Conservation (phyloP, 2,888 invertebrate species). For the Hirtodrosophila trivittata region DNA sequence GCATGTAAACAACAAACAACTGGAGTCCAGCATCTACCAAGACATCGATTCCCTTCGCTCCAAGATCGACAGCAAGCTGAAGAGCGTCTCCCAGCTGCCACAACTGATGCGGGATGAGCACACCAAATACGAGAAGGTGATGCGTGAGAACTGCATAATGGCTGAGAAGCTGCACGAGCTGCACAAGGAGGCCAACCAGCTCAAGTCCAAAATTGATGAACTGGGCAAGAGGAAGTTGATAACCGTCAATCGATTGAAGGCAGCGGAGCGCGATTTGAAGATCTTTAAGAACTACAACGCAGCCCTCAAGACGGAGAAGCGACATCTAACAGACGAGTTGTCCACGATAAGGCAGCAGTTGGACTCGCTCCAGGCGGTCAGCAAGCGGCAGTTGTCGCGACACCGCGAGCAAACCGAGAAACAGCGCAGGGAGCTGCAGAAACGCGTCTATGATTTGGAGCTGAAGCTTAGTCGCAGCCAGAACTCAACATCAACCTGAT, state of each 20-base stretch:
- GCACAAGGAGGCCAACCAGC: slow-evolving; percentile 68
- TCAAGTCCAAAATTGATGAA: slow-evolving; percentile 79
- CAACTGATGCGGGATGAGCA: slow-evolving; percentile 79
- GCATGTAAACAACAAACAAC: slow-evolving; percentile 74
- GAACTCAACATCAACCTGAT: slow-evolving; percentile 79
- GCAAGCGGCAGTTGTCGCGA: slow-evolving; percentile 77
- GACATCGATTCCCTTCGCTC: slow-evolving; percentile 78
- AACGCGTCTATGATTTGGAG: slow-evolving; percentile 82
- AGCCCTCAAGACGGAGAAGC: slow-evolving; percentile 78
- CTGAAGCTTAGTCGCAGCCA: slow-evolving; percentile 81
- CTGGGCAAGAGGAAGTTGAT: slow-evolving; percentile 72
- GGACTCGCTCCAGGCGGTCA: slow-evolving; percentile 70
- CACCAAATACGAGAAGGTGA: slow-evolving; percentile 74
- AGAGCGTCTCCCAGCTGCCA: slow-evolving; percentile 78
- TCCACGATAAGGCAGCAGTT: slow-evolving; percentile 71
- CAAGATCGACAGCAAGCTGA: slow-evolving; percentile 79
- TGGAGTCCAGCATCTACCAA: slow-evolving; percentile 79
- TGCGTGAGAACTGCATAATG: slow-evolving; percentile 76
- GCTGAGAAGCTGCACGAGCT: slow-evolving; percentile 71
- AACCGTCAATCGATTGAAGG: slow-evolving; percentile 74
- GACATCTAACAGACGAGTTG: slow-evolving; percentile 72
- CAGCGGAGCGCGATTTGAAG: slow-evolving; percentile 79
- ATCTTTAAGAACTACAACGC: slow-evolving; percentile 81
- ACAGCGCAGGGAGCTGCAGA: slow-evolving; percentile 80
- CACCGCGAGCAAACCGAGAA: slow-evolving; percentile 81